Base-by-base conservation (phyloP, 2,113 vertebrate genomes). In the Rhagologus leucostigma region DNA sequence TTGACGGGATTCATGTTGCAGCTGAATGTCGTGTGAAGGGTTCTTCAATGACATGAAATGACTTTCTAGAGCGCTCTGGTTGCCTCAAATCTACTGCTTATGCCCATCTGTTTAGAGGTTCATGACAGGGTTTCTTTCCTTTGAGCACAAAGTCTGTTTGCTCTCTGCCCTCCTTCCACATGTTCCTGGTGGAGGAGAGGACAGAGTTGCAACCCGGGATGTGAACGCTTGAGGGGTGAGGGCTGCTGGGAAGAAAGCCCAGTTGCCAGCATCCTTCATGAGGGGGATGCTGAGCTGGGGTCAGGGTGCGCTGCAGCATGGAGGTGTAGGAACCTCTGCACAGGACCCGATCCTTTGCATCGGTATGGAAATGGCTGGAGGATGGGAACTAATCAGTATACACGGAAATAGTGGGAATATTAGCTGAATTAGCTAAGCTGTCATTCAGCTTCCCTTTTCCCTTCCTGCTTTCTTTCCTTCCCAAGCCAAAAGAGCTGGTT, bases 401-500 rank as follows among this genome's bases (percentile, higher is more conserved):
- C 75, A 87, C 53, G 59, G 60, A 95, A 91, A 84, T 94, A 96
- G 90, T 89, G 76, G 93, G 92, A 96, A 93, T 94, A 87, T 77
- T 68, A 85, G 71, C 90, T 95, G 89, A 85, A 84, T 86, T 91
- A 73, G 78, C 65, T 64, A 80, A 90, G 67, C 70, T 94, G 68
- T 79, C 94, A 95, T 95, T 97, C 95, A 95, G 59, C 62, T 94
- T 90, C 26, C n/a, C 69, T 92, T 96, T 96, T 91, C 86, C 84
- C 95, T 97, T 96, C 91, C 83, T 93, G 68, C 85, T 88, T 84
- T 84, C 75, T 91, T 89, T 79, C 87, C 95, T 73, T 92, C 95
- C 62, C 84, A 95, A 96, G 86, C 95, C 95, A 96, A 96, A 95
- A 96, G 95, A 95, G 92, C 95, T 87, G 91, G 96, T 98, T 98